phyloP scores from a whole-genome alignment of 1,140 invertebrate genomes.

The Heterodera schachtii region DNA sequence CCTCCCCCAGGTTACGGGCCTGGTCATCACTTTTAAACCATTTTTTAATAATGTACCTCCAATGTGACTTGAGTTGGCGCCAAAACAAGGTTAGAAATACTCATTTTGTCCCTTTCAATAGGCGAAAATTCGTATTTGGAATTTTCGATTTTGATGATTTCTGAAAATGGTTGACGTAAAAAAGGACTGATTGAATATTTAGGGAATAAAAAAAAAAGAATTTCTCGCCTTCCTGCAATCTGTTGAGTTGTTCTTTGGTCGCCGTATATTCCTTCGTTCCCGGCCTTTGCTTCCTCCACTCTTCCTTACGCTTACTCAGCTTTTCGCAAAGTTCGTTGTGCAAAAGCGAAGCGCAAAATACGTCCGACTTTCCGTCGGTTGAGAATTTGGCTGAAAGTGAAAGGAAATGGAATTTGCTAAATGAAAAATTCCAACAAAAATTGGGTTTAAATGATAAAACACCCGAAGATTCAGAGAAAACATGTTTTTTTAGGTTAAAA shows the following conservation, averaged over 20 bases:
- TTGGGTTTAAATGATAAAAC: too few relatives aligned
- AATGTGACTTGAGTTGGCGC: constrained; percentile 2
- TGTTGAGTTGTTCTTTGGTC: neutral
- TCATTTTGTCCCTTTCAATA: neutral
- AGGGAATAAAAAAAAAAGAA: too few relatives aligned
- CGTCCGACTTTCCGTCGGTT: too few relatives aligned
- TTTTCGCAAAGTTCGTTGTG: neutral
- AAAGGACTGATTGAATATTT: too few relatives aligned
- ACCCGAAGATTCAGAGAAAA: too few relatives aligned
- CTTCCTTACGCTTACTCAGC: neutral
- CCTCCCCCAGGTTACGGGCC: too few relatives aligned
- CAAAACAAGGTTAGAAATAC: neutral
- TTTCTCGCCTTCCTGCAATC: neutral
- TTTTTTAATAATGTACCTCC: constrained; percentile 21
- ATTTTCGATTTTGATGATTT: neutral
- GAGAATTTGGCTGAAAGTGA: too few relatives aligned
- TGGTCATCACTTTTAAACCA: neutral
- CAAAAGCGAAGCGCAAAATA: neutral
- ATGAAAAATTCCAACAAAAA: too few relatives aligned
- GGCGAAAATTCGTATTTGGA: neutral
- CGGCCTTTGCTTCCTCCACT: neutral
- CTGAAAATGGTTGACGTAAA: neutral
- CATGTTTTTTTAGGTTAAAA: too few relatives aligned
- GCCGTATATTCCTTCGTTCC: neutral
- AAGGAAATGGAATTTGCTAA: neutral